A percentile compares a stretch with the other conserved stretches of the same genome.
Evolutionary conservation across 2,888 invertebrate genomes (phyloP).

Genomic region (Drosophila emarginata): DNA sequence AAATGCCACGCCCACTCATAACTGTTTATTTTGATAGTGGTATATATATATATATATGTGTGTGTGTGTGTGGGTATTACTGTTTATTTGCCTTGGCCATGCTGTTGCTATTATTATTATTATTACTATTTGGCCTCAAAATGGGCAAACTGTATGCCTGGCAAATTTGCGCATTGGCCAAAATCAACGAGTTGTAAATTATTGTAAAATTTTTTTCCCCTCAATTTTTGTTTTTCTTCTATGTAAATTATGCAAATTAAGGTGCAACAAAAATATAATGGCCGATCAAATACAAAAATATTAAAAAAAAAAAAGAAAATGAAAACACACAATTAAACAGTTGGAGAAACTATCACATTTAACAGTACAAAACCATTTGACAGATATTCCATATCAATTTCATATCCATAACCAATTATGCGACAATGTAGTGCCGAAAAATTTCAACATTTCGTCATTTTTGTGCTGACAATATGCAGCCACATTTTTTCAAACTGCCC

Average conservation of each 20-base stretch:
- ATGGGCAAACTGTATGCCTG: slow-evolving; percentile 54
- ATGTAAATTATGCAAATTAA: slow-evolving; percentile 54
- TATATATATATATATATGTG: slow-evolving; percentile 27
- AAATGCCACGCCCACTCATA: slow-evolving; percentile 31
- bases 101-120: slow-evolving; percentile 48
- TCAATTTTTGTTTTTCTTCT: slow-evolving; percentile 34
- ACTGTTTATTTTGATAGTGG: slow-evolving; percentile 72
- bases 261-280: slow-evolving; percentile 27
- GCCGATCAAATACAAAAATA: slow-evolving; percentile 15
- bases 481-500: slow-evolving; percentile 1
- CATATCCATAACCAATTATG: slow-evolving; percentile 2
- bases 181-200: slow-evolving; percentile 72
- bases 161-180: slow-evolving; percentile 66
- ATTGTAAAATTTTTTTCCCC: slow-evolving; percentile 45
- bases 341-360: neutral
- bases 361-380: neutral
- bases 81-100: slow-evolving; percentile 9
- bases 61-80: slow-evolving; percentile 38
- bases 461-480: neutral
- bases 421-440: neutral
- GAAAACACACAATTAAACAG: too few relatives aligned
- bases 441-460: neutral
- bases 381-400: neutral
- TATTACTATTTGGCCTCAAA: slow-evolving; percentile 18
- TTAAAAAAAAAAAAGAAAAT: neutral